Evolutionary conservation across 2,797 vertebrate genomes (phyloP).

Genomic region (Halcyon badia): DNA sequence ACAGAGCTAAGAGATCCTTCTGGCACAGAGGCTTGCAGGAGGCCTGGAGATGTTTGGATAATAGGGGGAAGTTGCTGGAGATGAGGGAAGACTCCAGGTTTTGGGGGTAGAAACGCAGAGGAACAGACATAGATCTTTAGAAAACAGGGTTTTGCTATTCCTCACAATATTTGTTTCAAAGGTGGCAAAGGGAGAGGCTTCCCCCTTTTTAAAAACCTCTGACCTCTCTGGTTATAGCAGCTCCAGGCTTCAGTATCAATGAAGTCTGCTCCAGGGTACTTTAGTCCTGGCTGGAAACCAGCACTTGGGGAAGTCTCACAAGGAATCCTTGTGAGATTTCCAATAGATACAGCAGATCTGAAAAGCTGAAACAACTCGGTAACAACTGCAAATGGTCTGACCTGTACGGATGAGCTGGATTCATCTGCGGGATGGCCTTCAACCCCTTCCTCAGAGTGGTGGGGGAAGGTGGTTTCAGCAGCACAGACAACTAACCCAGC

Average conservation of each 20-base stretch:
- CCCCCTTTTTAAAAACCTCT: not conserved
- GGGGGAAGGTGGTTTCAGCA: not conserved
- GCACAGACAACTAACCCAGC: not conserved
- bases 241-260: not conserved
- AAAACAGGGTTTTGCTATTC: not conserved
- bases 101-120: not conserved
- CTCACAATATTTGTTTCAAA: not conserved
- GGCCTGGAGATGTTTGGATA: not conserved
- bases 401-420: not conserved
- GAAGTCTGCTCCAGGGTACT: not conserved
- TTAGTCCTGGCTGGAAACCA: not conserved
- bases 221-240: not conserved
- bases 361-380: not conserved
- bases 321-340: not conserved
- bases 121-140: not conserved
- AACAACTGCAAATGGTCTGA: not conserved
- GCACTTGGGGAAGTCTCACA: not conserved
- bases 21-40: not conserved
- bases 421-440: not conserved
- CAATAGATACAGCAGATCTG: not conserved
- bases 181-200: rapidly evolving
- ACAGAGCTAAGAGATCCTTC: not conserved
- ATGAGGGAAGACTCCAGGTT: not conserved
- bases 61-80: not conserved
- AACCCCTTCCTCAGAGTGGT: not conserved